Conservation (phyloP, 2,113 vertebrate genomes). For the Tychaedon coryphoeus region DNA sequence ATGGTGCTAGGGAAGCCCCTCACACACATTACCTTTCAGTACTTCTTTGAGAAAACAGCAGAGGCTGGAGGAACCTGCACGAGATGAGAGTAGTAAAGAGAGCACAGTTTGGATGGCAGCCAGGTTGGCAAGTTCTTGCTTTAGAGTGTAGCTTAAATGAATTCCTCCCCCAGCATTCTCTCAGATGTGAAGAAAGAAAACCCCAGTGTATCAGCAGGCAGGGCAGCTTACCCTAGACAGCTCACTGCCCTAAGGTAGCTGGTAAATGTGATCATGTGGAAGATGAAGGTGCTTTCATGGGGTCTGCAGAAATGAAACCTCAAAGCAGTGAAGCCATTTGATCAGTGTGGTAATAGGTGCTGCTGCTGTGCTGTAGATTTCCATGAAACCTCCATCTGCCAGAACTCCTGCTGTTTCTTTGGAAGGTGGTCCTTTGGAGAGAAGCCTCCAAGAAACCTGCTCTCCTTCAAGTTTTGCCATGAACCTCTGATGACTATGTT, state of each 20-base stretch:
- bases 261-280: rapidly evolving
- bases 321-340: neutral
- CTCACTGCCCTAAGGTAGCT: neutral
- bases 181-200: neutral
- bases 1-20: neutral
- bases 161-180: slow-evolving; percentile 11
- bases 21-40: rapidly evolving
- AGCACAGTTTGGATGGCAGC: neutral
- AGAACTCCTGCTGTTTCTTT: neutral
- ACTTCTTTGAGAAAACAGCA: neutral
- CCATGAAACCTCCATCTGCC: neutral
- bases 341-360: neutral
- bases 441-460: neutral
- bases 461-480: neutral
- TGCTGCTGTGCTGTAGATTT: neutral
- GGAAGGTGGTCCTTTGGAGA: neutral
- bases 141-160: neutral
- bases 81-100: neutral
- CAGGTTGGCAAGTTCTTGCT: neutral
- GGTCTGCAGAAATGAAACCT: neutral
- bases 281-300: neutral
- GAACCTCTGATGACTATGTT: neutral
- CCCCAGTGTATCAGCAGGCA: neutral
- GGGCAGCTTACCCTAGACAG: neutral
- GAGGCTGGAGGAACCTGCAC: neutral